These are phyloP conservation scores for Myopa tessellatipennis DNA, from an alignment of 2,888 invertebrate genomes.

Conservation along the genomic window DNA sequence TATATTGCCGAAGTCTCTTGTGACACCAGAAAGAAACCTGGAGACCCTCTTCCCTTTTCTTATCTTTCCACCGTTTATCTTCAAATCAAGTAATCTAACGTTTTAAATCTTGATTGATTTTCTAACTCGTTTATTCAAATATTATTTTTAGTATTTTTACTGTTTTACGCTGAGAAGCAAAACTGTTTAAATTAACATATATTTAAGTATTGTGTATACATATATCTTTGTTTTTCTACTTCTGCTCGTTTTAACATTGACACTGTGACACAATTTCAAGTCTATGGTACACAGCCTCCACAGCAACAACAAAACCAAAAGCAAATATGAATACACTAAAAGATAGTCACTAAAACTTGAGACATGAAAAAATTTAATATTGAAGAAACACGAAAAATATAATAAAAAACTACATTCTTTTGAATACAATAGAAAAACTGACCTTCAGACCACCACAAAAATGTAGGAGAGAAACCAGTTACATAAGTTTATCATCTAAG, in stretches of 20 bases:
- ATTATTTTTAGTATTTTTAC: background rate
- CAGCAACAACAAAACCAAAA: too few species aligned
- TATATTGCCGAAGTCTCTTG: too few species aligned
- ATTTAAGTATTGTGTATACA: background rate
- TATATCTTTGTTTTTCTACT: background rate
- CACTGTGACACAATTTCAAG: conserved; percentile 22
- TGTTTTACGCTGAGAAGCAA: background rate
- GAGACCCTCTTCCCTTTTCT: too few species aligned
- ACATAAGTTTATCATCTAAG: conserved; percentile 3
- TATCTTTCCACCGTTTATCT: background rate
- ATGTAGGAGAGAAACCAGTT: conserved; percentile 4
- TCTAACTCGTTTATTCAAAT: background rate
- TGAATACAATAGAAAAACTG: conserved; percentile 25
- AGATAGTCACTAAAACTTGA: background rate
- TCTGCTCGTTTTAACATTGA: conserved; percentile 13
- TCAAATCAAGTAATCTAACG: background rate
- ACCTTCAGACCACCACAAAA: background rate
- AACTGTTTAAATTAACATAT: background rate
- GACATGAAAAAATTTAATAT: background rate
- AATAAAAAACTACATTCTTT: background rate
- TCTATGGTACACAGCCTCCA: background rate
- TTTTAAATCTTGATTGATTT: background rate
- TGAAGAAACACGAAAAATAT: background rate
- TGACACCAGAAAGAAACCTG: too few species aligned
- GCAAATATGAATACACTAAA: background rate